Evolutionary conservation across 2,113 vertebrate species (phyloP), one percentile per base, ranked within the genome.

Genomic region (Psilopogon haemacephalus): DNA sequence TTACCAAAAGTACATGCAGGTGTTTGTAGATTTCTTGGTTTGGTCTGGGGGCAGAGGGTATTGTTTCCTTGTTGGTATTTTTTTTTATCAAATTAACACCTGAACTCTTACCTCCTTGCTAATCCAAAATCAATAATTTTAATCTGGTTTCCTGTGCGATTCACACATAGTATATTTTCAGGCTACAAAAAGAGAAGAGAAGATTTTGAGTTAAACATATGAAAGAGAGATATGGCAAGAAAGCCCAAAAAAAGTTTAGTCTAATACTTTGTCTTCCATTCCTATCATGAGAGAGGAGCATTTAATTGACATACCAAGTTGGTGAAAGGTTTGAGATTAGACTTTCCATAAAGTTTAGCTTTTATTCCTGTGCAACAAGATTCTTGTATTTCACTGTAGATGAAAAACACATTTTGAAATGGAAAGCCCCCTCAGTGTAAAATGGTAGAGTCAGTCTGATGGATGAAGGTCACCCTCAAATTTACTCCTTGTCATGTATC

Each of bases 81-180:
- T 77, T 65, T 15, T n/a, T n/a, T n/a, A n/a, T n/a, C n/a, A 68
- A 65, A 65, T 5, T 37, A 9, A 19, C 23, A 62, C 59, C 6
- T 50, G 24, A 81, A 78, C 15, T 20, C 98, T 98, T 98, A 99
- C 97, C 97, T 99, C 95, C 98, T 97, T 71, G 99, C 99, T 64
- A 99, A 97, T 77, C 99, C 99, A n/a, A 99, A 99, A 74, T 99
- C 99, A 67, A 99, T 99, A 68, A 99, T 99, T 97, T 99, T 99
- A 75, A 99, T 97, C 82, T 98, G 98, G 82, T 98, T 99, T 92
- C 99, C 98, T 6, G 97, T 98, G 88, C 84, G 97, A 96, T 97
- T 98, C 71, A 99, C 98, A 75, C 99, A 99, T 26, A 99, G 96
- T 28, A 99, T 99, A 90, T 99, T 99, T 97, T 99, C 99, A 8